Percentiles rank a stretch among this genome's conserved stretches.
These are phyloP conservation scores for Rostratula benghalensis DNA, from an alignment of 2,113 vertebrate genomes.

Conservation along the genomic window DNA sequence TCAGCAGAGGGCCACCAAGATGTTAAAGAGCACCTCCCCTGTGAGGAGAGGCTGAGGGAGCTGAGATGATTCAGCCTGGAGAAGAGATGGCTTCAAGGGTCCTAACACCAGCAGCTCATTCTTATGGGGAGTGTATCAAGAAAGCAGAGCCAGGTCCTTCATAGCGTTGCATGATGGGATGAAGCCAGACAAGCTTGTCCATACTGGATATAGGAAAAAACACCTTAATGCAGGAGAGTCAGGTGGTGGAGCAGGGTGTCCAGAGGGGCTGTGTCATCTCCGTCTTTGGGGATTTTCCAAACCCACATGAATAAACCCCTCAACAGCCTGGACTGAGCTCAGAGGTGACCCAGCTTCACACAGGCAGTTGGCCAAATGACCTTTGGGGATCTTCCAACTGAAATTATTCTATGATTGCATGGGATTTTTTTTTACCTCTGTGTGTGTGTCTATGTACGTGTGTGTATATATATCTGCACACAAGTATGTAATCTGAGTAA, in stretches of 20 bases:
- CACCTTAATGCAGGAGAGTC: neutral
- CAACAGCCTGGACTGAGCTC: neutral
- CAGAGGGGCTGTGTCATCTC: neutral
- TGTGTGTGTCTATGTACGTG: neutral
- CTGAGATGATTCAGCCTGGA: neutral
- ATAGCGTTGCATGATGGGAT: neutral
- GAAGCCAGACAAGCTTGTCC: neutral
- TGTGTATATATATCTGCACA: accelerated
- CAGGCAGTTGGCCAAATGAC: neutral
- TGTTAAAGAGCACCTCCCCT: neutral
- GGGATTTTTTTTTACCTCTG: neutral
- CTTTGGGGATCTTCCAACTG: neutral
- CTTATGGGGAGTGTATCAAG: accelerated
- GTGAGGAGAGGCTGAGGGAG: neutral
- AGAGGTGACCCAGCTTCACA: neutral
- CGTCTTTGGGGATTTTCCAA: neutral
- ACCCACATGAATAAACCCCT: neutral
- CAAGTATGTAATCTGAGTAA: neutral
- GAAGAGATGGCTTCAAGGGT: neutral
- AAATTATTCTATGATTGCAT: neutral
- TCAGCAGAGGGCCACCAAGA: neutral
- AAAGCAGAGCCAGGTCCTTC: neutral
- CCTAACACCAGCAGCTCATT: neutral
- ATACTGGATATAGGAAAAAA: neutral
- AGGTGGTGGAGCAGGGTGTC: neutral